A percentile compares a stretch with the other conserved stretches of the same genome.
These are phyloP conservation scores for Babylonia areolata DNA, from an alignment of 1,140 invertebrate genomes.

Conservation along the genomic window DNA sequence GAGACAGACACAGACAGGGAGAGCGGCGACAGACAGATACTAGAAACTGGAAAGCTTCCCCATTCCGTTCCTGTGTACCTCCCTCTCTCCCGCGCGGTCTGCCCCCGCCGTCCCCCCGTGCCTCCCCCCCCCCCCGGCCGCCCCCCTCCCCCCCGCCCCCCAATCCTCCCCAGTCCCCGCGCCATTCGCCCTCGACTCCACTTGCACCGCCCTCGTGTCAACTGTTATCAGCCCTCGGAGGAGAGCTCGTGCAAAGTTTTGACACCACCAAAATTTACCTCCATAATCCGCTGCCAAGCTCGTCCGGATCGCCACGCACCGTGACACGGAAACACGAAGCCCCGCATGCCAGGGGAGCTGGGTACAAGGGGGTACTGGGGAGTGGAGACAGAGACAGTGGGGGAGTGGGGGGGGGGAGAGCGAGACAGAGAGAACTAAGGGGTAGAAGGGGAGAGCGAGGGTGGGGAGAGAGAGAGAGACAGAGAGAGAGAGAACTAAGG, in stretches of 20 bases:
- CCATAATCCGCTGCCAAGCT: slow-evolving; percentile 36
- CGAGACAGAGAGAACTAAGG: no score
- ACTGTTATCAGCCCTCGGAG: slow-evolving; percentile 34
- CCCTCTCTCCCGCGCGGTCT: not conserved
- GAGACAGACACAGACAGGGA: not conserved
- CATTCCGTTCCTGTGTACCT: no score
- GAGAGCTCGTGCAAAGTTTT: slow-evolving; percentile 30
- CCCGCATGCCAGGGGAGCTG: not conserved
- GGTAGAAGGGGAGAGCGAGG: not conserved
- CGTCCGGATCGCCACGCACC: not conserved
- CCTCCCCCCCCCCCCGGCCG: not conserved
- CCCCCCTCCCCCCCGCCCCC: not conserved
- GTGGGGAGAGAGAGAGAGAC: not conserved
- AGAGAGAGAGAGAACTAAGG: not conserved
- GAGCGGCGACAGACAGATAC: not conserved
- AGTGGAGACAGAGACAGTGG: not conserved
- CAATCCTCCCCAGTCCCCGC: not conserved
- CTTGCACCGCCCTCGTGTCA: slow-evolving; percentile 37
- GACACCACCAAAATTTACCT: slow-evolving; percentile 41
- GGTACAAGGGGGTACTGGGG: not conserved
- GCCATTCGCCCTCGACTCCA: not conserved
- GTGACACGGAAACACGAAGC: not conserved
- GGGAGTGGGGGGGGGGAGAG: not conserved
- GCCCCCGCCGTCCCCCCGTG: not conserved
- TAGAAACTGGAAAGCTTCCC: no score